Conservation (phyloP, 1,140 invertebrate species). For the Macrobrachium nipponense region DNA sequence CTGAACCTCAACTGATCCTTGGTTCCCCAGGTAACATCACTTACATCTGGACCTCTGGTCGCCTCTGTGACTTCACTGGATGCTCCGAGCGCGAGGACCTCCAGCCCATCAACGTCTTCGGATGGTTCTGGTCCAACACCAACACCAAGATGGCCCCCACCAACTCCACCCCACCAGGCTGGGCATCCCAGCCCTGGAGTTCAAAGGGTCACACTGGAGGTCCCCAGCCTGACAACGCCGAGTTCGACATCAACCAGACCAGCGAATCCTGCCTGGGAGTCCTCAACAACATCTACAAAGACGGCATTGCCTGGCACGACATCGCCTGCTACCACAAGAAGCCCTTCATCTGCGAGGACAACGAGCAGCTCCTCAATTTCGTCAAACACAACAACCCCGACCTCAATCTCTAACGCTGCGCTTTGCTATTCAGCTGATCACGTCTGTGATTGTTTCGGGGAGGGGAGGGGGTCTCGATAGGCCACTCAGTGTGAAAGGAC, state of each 20-base stretch:
- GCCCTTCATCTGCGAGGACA: conserved; percentile 89
- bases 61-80: conserved; percentile 92
- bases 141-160: conserved; percentile 88
- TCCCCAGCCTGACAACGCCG: conserved; percentile 89
- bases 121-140: conserved; percentile 94
- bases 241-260: conserved; percentile 90
- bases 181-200: conserved; percentile 83
- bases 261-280: conserved; percentile 86
- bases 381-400: neutral
- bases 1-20: neutral
- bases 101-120: conserved; percentile 85
- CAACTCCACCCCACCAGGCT: conserved; percentile 73
- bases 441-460: no score
- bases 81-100: conserved; percentile 87
- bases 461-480: no score
- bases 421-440: no score
- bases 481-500: no score
- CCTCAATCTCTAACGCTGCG: no score
- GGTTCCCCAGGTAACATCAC: conserved; percentile 81
- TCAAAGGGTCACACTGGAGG: conserved; percentile 89
- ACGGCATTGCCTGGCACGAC: conserved; percentile 92
- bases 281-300: conserved; percentile 88
- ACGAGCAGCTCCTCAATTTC: conserved; percentile 62
- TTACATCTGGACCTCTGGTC: conserved; percentile 91
- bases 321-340: conserved; percentile 93